Evolutionary conservation across 1,140 invertebrate species (phyloP).

Genomic region (Carcinoscorpius rotundicauda): DNA sequence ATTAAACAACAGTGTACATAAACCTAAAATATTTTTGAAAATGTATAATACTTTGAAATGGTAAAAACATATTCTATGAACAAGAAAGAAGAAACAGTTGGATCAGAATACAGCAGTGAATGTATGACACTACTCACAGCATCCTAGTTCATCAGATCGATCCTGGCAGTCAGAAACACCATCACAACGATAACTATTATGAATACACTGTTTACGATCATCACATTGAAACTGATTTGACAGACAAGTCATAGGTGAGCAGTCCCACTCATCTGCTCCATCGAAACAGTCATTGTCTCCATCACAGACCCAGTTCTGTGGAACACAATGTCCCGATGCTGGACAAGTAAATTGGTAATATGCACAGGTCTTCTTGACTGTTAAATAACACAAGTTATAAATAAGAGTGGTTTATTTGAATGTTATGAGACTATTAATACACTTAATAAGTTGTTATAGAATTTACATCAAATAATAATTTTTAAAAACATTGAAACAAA

Average conservation of each 20-base stretch:
- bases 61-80: too few species aligned
- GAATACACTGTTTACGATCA: constrained; percentile 80
- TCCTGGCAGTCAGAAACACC: constrained; percentile 83
- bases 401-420: too few species aligned
- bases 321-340: constrained; percentile 88
- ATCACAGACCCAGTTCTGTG: constrained; percentile 79
- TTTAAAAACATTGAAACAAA: too few species aligned
- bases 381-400: constrained; percentile 7
- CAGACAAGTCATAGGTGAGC: constrained; percentile 85
- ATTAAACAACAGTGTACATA: too few species aligned
- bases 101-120: not conserved
- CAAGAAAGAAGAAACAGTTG: too few species aligned
- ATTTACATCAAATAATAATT: too few species aligned
- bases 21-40: too few species aligned
- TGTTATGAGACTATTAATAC: too few species aligned
- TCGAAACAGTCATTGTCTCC: constrained; percentile 95
- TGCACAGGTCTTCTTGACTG: constrained; percentile 74
- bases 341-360: constrained; percentile 89
- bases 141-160: constrained; percentile 77
- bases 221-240: constrained; percentile 87
- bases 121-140: constrained; percentile 41
- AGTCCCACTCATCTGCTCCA: constrained; percentile 91
- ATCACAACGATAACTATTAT: constrained; percentile 88
- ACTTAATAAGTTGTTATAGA: too few species aligned
- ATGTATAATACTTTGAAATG: too few species aligned